A percentile compares a stretch with the other conserved stretches of the same genome.
These are phyloP conservation scores for Trachelus stipa DNA, from an alignment of 2,888 invertebrate species.

Conservation along the genomic window DNA sequence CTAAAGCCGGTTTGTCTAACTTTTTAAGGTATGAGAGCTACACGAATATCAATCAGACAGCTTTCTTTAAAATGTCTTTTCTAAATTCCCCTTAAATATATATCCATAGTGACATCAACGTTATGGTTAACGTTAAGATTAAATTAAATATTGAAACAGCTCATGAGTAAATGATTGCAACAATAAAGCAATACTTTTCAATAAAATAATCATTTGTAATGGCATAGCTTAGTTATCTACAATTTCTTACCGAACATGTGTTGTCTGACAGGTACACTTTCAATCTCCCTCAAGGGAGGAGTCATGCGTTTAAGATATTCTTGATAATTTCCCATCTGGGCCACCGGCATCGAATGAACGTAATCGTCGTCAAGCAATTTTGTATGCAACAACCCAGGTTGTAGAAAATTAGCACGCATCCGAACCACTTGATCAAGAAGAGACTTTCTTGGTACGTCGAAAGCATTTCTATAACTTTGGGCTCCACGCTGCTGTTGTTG, in stretches of 20 bases:
- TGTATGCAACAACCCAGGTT: conserved; percentile 80
- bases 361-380: conserved; percentile 89
- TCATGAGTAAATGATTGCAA: neutral
- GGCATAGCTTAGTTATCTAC: neutral
- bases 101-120: neutral
- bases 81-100: neutral
- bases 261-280: conserved; percentile 93
- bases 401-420: conserved; percentile 94
- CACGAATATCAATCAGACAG: neutral
- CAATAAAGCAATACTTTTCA: neutral
- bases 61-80: neutral
- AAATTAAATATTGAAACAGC: neutral
- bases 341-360: conserved; percentile 94
- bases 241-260: conserved; percentile 90
- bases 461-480: conserved; percentile 89
- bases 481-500: conserved; percentile 71
- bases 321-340: conserved; percentile 99
- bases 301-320: conserved; percentile 96
- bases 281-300: conserved; percentile 92
- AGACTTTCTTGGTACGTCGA: conserved; percentile 91
- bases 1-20: neutral
- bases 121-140: neutral
- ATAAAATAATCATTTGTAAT: neutral
- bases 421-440: conserved; percentile 92
- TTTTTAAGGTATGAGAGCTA: neutral